Evolutionary conservation across 1,140 invertebrate genomes (phyloP).

Genomic region (Cephus cinctus): DNA sequence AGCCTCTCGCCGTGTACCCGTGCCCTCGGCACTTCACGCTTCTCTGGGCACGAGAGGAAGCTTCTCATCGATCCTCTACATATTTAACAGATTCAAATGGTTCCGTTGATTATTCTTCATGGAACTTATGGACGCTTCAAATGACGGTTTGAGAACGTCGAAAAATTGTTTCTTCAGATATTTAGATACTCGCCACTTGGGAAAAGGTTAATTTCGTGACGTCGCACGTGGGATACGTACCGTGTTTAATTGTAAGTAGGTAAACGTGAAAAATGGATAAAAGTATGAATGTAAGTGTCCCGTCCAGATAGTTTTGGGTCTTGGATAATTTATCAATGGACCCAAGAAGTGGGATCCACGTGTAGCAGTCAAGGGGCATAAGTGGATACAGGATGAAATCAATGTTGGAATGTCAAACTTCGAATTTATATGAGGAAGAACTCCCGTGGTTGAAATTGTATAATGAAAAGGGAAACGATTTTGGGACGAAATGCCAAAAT

Average conservation of each 20-base stretch:
- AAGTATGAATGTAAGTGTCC: too few relatives aligned
- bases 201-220: background rate
- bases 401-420: too few relatives aligned
- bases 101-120: background rate
- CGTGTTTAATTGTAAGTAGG: too few relatives aligned
- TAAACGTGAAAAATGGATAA: too few relatives aligned
- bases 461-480: too few relatives aligned
- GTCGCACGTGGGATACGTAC: too few relatives aligned
- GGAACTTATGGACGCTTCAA: background rate
- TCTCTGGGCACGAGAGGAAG: too few relatives aligned
- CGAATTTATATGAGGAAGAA: too few relatives aligned
- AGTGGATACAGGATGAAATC: background rate
- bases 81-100: background rate
- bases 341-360: too few relatives aligned
- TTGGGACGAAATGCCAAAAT: conserved; percentile 52
- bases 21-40: too few relatives aligned
- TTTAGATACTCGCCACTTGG: background rate
- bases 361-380: too few relatives aligned
- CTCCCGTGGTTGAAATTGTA: background rate
- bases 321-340: background rate
- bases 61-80: too few relatives aligned
- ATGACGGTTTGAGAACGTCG: background rate
- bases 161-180: background rate
- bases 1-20: background rate
- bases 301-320: background rate